These are phyloP conservation scores for Psilopogon haemacephalus DNA, from an alignment of 2,113 vertebrate species.

Conservation along the genomic window DNA sequence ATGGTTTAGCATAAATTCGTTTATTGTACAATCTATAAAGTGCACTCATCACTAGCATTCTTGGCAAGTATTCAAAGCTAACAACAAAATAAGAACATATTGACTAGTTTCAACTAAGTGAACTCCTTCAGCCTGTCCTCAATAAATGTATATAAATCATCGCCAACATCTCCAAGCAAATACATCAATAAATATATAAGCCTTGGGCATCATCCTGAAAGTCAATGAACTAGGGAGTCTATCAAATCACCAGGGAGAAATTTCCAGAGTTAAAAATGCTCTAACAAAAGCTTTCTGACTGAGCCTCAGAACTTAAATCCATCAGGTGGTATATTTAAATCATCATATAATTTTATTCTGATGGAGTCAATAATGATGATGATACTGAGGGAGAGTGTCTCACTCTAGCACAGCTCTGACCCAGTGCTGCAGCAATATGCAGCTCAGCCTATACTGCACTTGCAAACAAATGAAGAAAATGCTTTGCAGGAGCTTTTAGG, in stretches of 20 bases:
- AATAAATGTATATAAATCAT: constrained; percentile 27
- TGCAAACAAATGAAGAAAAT: background rate
- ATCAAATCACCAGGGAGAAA: background rate
- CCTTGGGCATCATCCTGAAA: background rate
- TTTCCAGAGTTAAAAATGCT: background rate
- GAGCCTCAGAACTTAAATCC: background rate
- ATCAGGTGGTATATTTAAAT: background rate
- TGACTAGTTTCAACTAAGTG: constrained; percentile 13
- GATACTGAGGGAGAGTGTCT: accelerated
- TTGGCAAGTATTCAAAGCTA: constrained; percentile 38
- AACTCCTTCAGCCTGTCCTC: constrained; percentile 23
- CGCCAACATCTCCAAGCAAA: background rate
- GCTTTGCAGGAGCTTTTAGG: background rate
- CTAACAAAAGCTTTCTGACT: background rate
- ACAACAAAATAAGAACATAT: constrained; percentile 35
- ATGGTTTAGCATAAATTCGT: constrained; percentile 56
- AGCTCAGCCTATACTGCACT: accelerated
- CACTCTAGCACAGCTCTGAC: no score
- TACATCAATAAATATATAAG: background rate
- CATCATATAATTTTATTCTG: background rate
- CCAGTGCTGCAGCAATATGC: background rate
- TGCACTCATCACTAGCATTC: constrained; percentile 16
- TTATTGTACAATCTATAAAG: constrained; percentile 56
- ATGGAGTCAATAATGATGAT: background rate
- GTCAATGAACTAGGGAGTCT: background rate